Evolutionary conservation across 2,888 invertebrate species (phyloP), one percentile per base, ranked within the genome.

Genomic region (Subacronicta megacephala): DNA sequence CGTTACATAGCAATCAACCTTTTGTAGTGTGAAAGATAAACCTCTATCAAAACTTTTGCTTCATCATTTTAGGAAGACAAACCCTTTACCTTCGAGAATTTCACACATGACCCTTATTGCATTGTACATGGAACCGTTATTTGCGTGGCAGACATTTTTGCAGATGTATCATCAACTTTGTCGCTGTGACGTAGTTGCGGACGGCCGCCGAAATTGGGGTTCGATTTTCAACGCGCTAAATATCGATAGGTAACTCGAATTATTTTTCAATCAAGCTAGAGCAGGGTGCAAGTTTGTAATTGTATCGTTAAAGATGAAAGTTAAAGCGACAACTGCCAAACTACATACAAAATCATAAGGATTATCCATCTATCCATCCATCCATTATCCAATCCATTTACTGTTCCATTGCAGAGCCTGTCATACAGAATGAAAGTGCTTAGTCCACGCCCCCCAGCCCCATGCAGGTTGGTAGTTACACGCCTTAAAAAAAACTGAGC

Each of bases 191-290:
- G 37, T 54, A 56, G 54, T 41, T 68, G 53, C 16, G 52, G 56
- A 46, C 51, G 54, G 44, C 41, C 53, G 33, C 35, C 26, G 35
- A 67, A 67, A 71, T 61, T 68, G 66, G 40, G 52, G 37, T 67
- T 64, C 46, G 41, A 67, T 70, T 64, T 75, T 70, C 56, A 33
- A 58, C 67, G 67, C 29, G 59, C 53, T 64, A 58, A 73, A 76
- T 63, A 76, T 63, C 37, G 47, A 76, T 63, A 35, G 47, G 60
- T 46, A 58, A 67, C 45, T 64, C 36, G 31, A 73, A 73, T 75
- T 73, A 76, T 70, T 74, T 75, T 68, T 75, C 74, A 63, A 63
- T 75, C 54, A 63, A 54, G 52, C 52, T n/a, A 20, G 56, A 40
- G 45, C 41, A 41, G 50, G 31, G 33, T 45, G 50, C 35, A 50